Conservation (phyloP, 2,797 vertebrate genomes). For the Clarias fuscus region DNA sequence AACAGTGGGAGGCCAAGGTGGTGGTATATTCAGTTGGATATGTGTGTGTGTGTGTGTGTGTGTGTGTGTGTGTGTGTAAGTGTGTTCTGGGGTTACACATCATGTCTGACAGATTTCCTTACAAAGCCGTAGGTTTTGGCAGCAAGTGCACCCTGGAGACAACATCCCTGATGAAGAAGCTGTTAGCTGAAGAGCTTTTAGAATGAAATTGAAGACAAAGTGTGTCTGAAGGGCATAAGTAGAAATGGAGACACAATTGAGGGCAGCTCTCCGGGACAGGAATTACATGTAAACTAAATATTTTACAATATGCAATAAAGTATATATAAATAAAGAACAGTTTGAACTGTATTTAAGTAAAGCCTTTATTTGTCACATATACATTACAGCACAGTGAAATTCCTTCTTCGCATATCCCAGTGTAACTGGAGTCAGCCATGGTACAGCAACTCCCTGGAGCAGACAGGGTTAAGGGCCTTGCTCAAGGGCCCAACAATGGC, state of each 20-base stretch:
- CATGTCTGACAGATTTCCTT: slow-evolving; percentile 40
- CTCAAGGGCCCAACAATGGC: too few relatives aligned
- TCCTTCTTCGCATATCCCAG: too few relatives aligned
- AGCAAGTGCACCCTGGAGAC: slow-evolving; percentile 35
- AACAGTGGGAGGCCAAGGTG: slow-evolving; percentile 18
- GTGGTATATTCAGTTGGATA: slow-evolving; percentile 18
- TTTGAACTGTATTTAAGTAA: neutral
- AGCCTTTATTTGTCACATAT: too few relatives aligned
- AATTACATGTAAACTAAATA: neutral
- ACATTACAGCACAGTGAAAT: too few relatives aligned
- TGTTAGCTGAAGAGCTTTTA: slow-evolving; percentile 33
- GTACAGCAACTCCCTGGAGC: too few relatives aligned
- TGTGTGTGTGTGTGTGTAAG: slow-evolving; percentile 21
- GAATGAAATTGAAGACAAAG: neutral
- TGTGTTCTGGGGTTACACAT: slow-evolving; percentile 28
- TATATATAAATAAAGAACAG: neutral
- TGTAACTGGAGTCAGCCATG: too few relatives aligned
- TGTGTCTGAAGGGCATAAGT: neutral
- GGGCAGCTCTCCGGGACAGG: neutral
- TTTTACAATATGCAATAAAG: neutral
- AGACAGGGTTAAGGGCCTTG: too few relatives aligned
- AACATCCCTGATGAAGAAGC: slow-evolving; percentile 32
- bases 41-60: slow-evolving; percentile 6
- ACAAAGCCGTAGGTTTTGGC: slow-evolving; percentile 25
- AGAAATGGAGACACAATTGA: neutral